Evolutionary conservation across 2,888 invertebrate genomes (phyloP), one percentile per base, ranked within the genome.

Genomic region (Endotricha flammealis): DNA sequence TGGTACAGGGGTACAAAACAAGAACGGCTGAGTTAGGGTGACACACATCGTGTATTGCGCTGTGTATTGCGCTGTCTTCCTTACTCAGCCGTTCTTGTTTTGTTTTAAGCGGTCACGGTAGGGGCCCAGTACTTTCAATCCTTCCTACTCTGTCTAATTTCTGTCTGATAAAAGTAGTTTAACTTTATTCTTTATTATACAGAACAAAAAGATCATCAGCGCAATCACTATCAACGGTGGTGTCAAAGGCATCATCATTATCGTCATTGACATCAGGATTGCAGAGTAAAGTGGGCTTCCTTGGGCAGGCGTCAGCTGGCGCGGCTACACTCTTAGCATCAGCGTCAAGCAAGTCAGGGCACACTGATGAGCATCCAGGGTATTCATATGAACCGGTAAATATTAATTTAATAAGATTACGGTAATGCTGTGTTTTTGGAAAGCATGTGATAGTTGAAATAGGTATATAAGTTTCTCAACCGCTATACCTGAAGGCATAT

Each of bases 241-340:
- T 85, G 1, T 79, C 83, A 6, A 85, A 88, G 39, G 74, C 86
- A 23, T 70, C 88, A 1, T n/a, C n/a, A n/a, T n/a, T n/a, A n/a
- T n/a, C n/a, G n/a, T n/a, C n/a, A n/a, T n/a, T n/a, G n/a, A n/a
- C n/a, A n/a, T 74, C 86, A 30, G 81, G 82, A 0, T 55, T 90
- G 12, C 88, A 88, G 48, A 81, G 80, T 34, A 90, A 90, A 56
- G 62, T 90, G 1, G 83, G 88, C 0, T 63, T 88, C 16, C 55
- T 90, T 9, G 88, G 89, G 0, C 87, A 87, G 50, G 89, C 89
- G 0, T 90, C 90, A 0, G 88, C 89, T 1, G 78, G 80, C 1
- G 79, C 79, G 0, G 66, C 75, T 2, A 69, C 81, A 0, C 85
- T 88, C 46, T 68, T 88, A 12, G 69, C 83, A 0, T 83, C 88